phyloP scores from a whole-genome alignment of 2,888 invertebrate species.

The Spisula subtruncata region DNA sequence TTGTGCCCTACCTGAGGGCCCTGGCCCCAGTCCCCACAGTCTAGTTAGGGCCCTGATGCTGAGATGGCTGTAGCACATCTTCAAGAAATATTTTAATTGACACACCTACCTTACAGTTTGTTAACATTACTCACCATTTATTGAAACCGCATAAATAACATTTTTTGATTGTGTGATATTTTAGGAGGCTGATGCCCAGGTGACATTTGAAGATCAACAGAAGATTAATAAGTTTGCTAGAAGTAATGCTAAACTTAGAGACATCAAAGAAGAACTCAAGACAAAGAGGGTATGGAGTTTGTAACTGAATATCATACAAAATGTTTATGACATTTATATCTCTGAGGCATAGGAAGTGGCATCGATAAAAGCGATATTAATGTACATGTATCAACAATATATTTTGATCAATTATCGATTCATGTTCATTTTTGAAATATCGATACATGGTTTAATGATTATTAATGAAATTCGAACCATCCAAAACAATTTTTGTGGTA shows the following conservation, averaged over 20 bases:
- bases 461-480: no score
- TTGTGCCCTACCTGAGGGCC: neutral
- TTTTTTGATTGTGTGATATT: conserved; percentile 6
- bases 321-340: no score
- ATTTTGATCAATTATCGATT: no score
- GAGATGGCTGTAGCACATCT: neutral
- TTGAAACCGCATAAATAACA: neutral
- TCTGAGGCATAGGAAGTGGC: no score
- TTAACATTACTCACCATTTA: neutral
- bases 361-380: no score
- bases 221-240: conserved; percentile 99
- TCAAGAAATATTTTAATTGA: neutral
- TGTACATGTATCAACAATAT: no score
- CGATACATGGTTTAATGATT: no score
- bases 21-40: no score
- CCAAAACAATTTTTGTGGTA: no score
- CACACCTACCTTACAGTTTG: neutral
- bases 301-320: no score
- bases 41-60: no score
- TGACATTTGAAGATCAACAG: conserved; percentile 98
- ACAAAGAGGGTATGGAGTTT: conserved; percentile 91
- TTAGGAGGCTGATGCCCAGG: conserved; percentile 94
- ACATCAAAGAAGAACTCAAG: conserved; percentile 95
- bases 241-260: conserved; percentile 96
- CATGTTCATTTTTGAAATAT: no score